Evolutionary conservation across 2,888 invertebrate species (phyloP), one percentile per base, ranked within the genome.

Genomic region (Ennomos erosarius): DNA sequence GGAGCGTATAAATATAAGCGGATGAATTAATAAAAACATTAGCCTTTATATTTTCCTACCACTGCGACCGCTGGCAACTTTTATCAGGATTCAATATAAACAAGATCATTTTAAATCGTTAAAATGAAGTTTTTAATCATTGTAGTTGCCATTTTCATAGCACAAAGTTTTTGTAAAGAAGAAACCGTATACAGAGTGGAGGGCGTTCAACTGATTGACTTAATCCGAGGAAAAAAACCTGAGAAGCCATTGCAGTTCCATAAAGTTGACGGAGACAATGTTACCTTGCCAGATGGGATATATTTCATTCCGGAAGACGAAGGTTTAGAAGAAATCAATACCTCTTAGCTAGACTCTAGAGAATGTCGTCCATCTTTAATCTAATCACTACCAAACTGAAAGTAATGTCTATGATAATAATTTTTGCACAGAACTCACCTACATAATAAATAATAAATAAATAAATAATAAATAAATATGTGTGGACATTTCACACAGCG

Each of bases 251-350:
- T 79, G 37, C 61, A 51, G 1, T 51, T 82, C 35, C 70, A 64
- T 0, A 76, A 78, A 65, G 74, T 77, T 8, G 64, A 71, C 16
- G 68, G 62, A 40, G 72, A 76, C 9, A 62, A 59, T 4, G 62
- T 61, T 0, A 65, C 36, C 9, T 60, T 75, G 0, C 71, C 78
- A 11, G 82, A 85, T 71, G 84, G 85, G 10, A 71, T 85, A 39
- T 84, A 82, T 54, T 83, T 75, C 35, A 44, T 68, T 40, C 82
- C 82, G 1, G 79, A 79, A 53, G 81, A 82, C 34, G 76, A 67
- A n/a, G 69, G 57, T 1, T 48, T 70, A 8, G 62, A 54, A 11
- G 44, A 48, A 8, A 35, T 39, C 2, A 34, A 39, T 33, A 16
- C 51, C 8, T 26, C 26, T n/a, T 37, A 12, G 1, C 10, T 12